Percentiles rank a stretch among this genome's conserved stretches.
Conservation (phyloP, 2,113 vertebrate species). For the Microtus richardsoni region DNA sequence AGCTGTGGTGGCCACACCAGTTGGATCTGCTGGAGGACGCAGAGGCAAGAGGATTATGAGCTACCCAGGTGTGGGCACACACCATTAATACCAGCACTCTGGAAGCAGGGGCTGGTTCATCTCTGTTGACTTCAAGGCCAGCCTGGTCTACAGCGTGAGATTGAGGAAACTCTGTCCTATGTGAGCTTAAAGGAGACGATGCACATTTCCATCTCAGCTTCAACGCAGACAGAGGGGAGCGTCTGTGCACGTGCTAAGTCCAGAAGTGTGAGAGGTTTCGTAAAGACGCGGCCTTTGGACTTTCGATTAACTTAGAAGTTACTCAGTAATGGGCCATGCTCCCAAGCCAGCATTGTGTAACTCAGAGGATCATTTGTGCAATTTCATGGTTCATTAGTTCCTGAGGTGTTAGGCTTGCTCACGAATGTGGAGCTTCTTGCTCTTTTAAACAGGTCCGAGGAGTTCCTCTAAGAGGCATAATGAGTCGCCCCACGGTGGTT, state of each 20-base stretch:
- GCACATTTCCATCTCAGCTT: not conserved
- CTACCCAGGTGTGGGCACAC: not conserved
- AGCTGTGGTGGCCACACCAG: not conserved
- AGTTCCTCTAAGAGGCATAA: conserved; percentile 65
- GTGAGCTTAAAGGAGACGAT: not conserved
- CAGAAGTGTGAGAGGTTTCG: not conserved
- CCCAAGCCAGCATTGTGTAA: conserved; percentile 68
- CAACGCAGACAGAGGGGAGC: not conserved
- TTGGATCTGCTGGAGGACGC: not conserved
- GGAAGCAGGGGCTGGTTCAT: not conserved
- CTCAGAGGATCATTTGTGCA: conserved; percentile 62
- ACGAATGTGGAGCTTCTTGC: conserved; percentile 72
- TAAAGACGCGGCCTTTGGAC: conserved; percentile 8
- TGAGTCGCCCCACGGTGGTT: conserved; percentile 77
- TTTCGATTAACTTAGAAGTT: conserved; percentile 59
- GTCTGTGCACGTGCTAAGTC: not conserved
- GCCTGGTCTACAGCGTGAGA: not conserved
- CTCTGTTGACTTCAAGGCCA: not conserved
- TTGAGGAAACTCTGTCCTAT: not conserved
- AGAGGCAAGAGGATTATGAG: not conserved
- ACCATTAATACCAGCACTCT: not conserved
- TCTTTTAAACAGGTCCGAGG: conserved; percentile 71
- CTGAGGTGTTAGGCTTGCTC: conserved; percentile 75
- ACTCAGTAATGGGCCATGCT: conserved; percentile 63
- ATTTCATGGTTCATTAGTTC: conserved; percentile 84